Conservation (phyloP, 1,140 invertebrate species). For the Drosophila rufa region DNA sequence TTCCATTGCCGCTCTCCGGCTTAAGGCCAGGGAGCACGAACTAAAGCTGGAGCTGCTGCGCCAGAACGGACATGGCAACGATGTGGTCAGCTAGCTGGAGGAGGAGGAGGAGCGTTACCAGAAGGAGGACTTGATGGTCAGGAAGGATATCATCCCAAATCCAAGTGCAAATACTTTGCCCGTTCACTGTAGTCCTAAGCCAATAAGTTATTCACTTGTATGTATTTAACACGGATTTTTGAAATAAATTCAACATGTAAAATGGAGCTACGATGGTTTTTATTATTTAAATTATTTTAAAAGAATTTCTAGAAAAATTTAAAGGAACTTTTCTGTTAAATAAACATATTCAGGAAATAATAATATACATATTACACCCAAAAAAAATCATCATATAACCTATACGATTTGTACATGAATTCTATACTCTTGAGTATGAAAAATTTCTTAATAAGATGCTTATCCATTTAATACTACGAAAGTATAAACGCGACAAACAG, state of each 20-base stretch:
- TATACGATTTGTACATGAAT: no score
- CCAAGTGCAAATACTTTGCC: slow-evolving; percentile 50
- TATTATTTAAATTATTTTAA: not conserved
- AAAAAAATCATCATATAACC: no score
- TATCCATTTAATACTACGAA: no score
- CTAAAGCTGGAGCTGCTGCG: slow-evolving; percentile 93
- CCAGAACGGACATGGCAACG: slow-evolving; percentile 90
- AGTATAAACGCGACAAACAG: no score
- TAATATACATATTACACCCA: no score
- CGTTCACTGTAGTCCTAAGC: slow-evolving; percentile 46
- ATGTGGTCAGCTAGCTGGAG: slow-evolving; percentile 88
- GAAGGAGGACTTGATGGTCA: not conserved
- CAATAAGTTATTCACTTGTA: slow-evolving; percentile 53
- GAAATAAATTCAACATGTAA: slow-evolving; percentile 45
- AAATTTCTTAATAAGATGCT: no score
- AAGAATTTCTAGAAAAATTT: no score
- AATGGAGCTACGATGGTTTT: not conserved
- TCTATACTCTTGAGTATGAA: no score
- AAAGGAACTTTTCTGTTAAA: no score
- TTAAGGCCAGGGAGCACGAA: slow-evolving; percentile 97
- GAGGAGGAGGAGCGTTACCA: not conserved
- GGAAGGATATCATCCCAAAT: slow-evolving; percentile 16
- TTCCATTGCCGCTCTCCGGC: slow-evolving; percentile 94
- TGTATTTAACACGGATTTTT: slow-evolving; percentile 35
- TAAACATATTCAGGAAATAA: no score